Percentiles rank a stretch among this genome's conserved stretches.
Conservation (phyloP, 2,888 invertebrate genomes). For the Nematopogon swammerdamellus region DNA sequence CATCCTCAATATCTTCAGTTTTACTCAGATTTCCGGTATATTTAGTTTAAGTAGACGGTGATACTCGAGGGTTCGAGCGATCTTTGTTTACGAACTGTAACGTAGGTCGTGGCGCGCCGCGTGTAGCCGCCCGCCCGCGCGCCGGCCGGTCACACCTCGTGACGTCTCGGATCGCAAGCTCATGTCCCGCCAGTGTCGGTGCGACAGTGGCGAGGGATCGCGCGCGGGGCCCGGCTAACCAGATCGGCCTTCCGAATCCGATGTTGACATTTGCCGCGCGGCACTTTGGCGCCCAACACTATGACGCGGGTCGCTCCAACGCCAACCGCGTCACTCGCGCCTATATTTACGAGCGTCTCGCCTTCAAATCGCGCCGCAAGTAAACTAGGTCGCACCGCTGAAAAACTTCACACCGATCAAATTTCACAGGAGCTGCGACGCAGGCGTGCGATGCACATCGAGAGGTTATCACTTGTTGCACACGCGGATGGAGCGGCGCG, state of each 20-base stretch:
- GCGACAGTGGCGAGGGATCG: no score
- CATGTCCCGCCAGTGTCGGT: no score
- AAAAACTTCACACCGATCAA: neutral
- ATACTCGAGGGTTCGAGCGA: neutral
- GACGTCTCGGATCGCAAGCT: neutral
- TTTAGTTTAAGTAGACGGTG: no score
- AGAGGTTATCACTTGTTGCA: constrained; percentile 49
- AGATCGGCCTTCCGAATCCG: no score
- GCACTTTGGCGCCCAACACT: neutral
- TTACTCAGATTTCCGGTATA: no score
- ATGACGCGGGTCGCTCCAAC: neutral
- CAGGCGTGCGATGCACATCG: neutral
- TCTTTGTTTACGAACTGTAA: neutral
- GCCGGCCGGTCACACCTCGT: no score
- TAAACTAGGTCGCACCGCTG: neutral
- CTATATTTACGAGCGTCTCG: neutral
- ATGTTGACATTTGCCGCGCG: neutral
- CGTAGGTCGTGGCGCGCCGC: neutral
- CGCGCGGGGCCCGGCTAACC: no score
- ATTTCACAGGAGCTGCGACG: neutral
- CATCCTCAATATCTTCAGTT: no score
- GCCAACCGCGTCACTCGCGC: neutral
- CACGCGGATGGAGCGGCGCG: constrained; percentile 29
- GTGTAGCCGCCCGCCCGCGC: no score
- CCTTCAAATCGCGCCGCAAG: neutral